Evolutionary conservation across 2,888 invertebrate genomes (phyloP).

Genomic region (Synergus laeviventris): DNA sequence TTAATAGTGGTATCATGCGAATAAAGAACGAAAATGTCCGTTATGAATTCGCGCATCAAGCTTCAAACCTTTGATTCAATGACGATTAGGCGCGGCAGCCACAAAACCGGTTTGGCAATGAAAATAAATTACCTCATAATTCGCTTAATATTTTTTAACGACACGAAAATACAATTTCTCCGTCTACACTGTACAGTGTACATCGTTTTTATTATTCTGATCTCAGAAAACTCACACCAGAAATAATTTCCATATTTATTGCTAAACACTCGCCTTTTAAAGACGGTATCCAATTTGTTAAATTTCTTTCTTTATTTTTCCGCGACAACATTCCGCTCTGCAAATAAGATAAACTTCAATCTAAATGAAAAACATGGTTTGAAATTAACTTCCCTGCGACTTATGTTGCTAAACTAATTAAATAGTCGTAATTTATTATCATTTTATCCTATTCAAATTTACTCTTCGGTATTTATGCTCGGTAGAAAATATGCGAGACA

Average conservation of each 20-base stretch:
- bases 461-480: background rate
- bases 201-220: background rate
- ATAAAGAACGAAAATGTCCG: conserved; percentile 10
- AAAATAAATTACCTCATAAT: conserved; percentile 1
- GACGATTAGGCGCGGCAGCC: background rate
- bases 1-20: background rate
- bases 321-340: background rate
- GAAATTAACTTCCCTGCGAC: background rate
- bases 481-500: background rate
- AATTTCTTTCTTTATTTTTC: background rate
- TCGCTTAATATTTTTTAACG: background rate
- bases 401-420: background rate
- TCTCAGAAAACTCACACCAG: background rate
- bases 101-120: background rate
- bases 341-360: background rate
- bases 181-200: too few relatives aligned
- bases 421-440: background rate
- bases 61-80: conserved; percentile 10
- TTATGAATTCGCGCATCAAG: conserved; percentile 13
- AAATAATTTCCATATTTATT: background rate
- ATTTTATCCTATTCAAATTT: background rate
- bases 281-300: background rate
- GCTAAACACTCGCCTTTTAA: background rate
- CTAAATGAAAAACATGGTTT: background rate
- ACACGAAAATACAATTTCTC: background rate